These are phyloP conservation scores for Perizoma affinitatum DNA, from an alignment of 2,888 invertebrate genomes.

Conservation along the genomic window DNA sequence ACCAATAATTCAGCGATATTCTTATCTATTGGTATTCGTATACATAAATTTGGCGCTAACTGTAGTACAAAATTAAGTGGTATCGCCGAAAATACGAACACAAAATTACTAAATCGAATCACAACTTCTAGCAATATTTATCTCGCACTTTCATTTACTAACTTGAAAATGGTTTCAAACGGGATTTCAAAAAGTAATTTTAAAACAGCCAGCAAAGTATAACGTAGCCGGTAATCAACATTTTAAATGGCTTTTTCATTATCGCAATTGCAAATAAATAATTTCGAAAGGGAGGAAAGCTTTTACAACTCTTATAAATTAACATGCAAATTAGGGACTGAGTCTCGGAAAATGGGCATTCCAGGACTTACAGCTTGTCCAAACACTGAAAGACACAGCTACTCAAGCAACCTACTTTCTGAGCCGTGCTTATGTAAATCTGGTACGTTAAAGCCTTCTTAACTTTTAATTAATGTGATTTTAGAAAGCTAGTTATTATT, in stretches of 20 bases:
- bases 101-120: too few species aligned
- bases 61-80: too few species aligned
- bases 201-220: constrained; percentile 33
- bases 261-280: constrained; percentile 44
- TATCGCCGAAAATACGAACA: too few species aligned
- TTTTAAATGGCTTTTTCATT: constrained; percentile 45
- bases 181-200: constrained; percentile 35
- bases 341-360: constrained; percentile 35
- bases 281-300: constrained; percentile 42
- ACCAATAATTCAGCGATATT: too few species aligned
- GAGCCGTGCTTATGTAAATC: constrained; percentile 18
- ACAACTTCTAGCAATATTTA: too few species aligned
- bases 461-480: too few species aligned
- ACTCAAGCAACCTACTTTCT: constrained; percentile 8
- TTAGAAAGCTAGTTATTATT: too few species aligned
- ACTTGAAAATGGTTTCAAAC: constrained; percentile 19
- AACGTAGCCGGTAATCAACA: constrained; percentile 42
- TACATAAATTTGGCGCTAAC: too few species aligned
- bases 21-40: too few species aligned
- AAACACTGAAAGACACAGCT: constrained; percentile 20
- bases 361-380: constrained; percentile 22
- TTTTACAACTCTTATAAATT: constrained; percentile 41
- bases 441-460: too few species aligned
- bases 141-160: not conserved
- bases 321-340: constrained; percentile 41